Conservation (phyloP, 2,113 vertebrate genomes). For the Nyctereutes procyonoides region DNA sequence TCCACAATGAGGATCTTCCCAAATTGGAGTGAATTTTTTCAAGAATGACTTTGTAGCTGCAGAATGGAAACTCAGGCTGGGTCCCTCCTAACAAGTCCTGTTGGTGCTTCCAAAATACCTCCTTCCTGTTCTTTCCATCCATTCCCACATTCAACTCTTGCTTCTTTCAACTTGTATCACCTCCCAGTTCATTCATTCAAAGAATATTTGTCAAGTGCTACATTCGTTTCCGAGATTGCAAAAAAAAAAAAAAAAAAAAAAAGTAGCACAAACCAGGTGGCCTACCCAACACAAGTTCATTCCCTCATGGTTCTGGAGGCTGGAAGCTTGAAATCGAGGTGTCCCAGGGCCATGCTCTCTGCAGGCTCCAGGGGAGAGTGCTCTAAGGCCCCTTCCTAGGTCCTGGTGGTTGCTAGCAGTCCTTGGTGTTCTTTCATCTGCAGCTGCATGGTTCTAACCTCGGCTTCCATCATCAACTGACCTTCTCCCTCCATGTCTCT, state of each 20-base stretch:
- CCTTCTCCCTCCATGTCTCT: neutral
- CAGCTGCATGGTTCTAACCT: neutral
- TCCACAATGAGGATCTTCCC: neutral
- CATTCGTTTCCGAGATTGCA: neutral
- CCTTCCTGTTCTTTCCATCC: neutral
- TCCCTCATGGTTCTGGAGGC: neutral
- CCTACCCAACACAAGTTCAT: neutral
- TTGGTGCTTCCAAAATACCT: neutral
- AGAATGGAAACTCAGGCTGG: neutral
- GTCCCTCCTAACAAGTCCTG: neutral
- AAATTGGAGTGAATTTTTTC: neutral
- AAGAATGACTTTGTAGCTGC: neutral
- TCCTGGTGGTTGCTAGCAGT: neutral
- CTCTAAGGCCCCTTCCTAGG: no score
- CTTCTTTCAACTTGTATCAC: neutral
- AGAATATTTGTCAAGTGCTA: neutral
- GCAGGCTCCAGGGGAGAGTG: no score
- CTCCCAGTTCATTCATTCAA: neutral
- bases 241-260: neutral
- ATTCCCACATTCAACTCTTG: neutral
- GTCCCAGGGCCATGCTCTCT: rapidly evolving
- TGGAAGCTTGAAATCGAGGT: neutral
- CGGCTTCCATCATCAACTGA: neutral
- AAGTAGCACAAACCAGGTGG: neutral
- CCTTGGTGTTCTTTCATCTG: neutral